A percentile compares a stretch with the other conserved stretches of the same genome.
These are phyloP conservation scores for Stegastes partitus DNA, from an alignment of 2,113 vertebrate genomes.

Conservation along the genomic window DNA sequence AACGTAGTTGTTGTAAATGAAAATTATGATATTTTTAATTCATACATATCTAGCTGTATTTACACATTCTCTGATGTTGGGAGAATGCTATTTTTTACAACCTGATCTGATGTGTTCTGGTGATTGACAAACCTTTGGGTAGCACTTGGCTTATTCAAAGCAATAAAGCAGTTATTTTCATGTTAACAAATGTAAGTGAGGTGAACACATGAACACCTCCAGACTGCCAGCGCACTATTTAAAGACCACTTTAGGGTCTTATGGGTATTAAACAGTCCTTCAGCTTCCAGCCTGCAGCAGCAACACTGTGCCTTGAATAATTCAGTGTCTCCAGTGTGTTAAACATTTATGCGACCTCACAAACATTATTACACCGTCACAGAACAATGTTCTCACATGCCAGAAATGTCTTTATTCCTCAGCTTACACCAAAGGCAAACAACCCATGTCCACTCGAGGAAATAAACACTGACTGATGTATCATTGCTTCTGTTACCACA, in stretches of 20 bases:
- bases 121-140: slow-evolving; percentile 22
- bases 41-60: background rate
- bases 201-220: background rate
- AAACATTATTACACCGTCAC: slow-evolving; percentile 21
- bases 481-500: slow-evolving; percentile 81
- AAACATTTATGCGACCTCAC: slow-evolving; percentile 46
- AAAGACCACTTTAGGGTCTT: background rate
- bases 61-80: slow-evolving; percentile 47
- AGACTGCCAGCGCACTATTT: slow-evolving; percentile 13
- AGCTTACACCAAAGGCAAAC: slow-evolving; percentile 14
- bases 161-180: background rate
- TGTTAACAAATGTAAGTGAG: slow-evolving; percentile 4
- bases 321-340: slow-evolving; percentile 49
- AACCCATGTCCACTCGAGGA: slow-evolving; percentile 12
- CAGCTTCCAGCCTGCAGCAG: slow-evolving; percentile 25
- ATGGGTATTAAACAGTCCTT: slow-evolving; percentile 7
- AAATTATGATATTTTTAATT: background rate
- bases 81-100: slow-evolving; percentile 56
- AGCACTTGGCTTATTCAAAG: slow-evolving; percentile 63
- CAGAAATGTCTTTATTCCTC: slow-evolving; percentile 34
- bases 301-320: slow-evolving; percentile 63
- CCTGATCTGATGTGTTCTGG: slow-evolving; percentile 18
- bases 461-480: slow-evolving; percentile 60
- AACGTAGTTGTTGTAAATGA: background rate
- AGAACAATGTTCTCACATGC: slow-evolving; percentile 15